A percentile compares a stretch with the other conserved stretches of the same genome.
Evolutionary conservation across 2,888 invertebrate genomes (phyloP).

Genomic region (Caenorhabditis drosophilae): DNA sequence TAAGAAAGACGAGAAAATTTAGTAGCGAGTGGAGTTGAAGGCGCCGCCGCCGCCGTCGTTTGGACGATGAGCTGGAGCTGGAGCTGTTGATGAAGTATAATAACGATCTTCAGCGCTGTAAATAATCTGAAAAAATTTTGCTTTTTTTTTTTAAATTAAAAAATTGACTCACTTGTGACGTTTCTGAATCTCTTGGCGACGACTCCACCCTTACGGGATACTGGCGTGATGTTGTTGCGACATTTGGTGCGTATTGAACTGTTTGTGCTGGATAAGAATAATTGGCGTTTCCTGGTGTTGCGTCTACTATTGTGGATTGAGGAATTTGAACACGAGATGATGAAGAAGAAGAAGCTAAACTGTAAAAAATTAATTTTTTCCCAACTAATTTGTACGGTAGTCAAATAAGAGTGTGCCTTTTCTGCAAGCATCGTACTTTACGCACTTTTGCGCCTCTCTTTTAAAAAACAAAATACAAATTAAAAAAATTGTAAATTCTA

Average conservation of each 20-base stretch:
- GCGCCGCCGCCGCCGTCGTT: too few relatives aligned
- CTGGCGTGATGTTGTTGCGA: background rate
- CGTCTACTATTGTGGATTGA: slow-evolving; percentile 5
- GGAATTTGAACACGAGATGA: background rate
- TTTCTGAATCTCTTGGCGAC: slow-evolving; percentile 37
- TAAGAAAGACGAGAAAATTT: slow-evolving; percentile 2
- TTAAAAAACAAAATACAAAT: too few relatives aligned
- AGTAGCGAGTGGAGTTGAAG: slow-evolving; percentile 21
- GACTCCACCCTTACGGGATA: slow-evolving; percentile 24
- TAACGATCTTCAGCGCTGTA: slow-evolving; percentile 54
- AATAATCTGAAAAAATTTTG: slow-evolving; percentile 26
- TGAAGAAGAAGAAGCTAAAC: slow-evolving; percentile 21
- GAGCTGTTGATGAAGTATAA: slow-evolving; percentile 56
- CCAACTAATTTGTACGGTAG: too few relatives aligned
- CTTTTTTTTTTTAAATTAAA: too few relatives aligned
- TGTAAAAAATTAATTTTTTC: slow-evolving; percentile 14
- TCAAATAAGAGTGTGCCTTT: too few relatives aligned
- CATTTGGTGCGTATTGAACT: slow-evolving; percentile 8
- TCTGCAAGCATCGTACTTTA: too few relatives aligned
- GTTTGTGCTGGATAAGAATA: slow-evolving; percentile 13
- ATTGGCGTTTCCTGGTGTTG: slow-evolving; percentile 30
- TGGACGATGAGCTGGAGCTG: slow-evolving; percentile 27
- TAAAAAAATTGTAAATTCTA: too few relatives aligned
- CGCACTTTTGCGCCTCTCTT: too few relatives aligned
- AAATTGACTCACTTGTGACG: slow-evolving; percentile 13